A percentile compares a stretch with the other conserved stretches of the same genome.
Evolutionary conservation across 1,140 invertebrate species (phyloP).

Genomic region (Popillia japonica): DNA sequence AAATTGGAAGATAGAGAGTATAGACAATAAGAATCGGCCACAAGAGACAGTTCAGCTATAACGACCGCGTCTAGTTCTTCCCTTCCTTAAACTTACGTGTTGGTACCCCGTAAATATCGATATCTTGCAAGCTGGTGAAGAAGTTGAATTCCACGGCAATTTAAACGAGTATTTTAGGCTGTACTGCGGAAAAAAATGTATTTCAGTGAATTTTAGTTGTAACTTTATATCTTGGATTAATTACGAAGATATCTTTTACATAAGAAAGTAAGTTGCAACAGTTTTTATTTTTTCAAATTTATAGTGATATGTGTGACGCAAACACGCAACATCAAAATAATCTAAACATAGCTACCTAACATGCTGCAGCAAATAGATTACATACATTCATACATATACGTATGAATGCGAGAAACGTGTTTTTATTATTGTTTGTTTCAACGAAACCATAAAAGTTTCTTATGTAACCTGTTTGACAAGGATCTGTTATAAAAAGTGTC

Average conservation of each 20-base stretch:
- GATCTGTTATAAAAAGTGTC: background rate
- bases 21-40: conserved; percentile 28
- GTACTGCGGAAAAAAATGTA: no score
- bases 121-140: background rate
- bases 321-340: background rate
- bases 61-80: background rate
- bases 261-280: background rate
- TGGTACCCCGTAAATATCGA: background rate
- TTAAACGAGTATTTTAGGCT: no score
- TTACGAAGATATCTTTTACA: no score
- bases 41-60: conserved; percentile 25
- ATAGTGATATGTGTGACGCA: background rate
- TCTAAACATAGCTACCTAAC: background rate
- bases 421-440: background rate
- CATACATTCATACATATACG: no score
- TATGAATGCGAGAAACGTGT: background rate
- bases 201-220: no score
- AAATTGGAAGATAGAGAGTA: conserved; percentile 6
- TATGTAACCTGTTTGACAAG: background rate
- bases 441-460: background rate
- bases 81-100: background rate
- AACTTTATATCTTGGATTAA: no score
- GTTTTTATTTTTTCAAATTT: background rate
- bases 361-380: no score
- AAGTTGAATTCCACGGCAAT: background rate